Base-by-base conservation (phyloP, 2,888 invertebrate species). In the Rambutsinella grinnellia region DNA sequence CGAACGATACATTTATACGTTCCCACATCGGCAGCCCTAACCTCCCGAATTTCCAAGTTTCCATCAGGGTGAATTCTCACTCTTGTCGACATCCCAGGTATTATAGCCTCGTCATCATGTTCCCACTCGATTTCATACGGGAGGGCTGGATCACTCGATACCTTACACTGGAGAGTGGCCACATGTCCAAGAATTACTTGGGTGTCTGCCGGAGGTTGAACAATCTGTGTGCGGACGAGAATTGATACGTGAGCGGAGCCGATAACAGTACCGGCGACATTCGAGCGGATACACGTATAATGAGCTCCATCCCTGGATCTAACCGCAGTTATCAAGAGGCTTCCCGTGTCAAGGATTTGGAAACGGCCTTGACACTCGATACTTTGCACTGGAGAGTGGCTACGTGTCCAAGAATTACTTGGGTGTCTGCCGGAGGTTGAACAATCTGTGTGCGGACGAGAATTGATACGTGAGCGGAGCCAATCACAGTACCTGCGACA, bases 301-400 rank as follows among this genome's bases (percentile, higher is more conserved):
- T 93, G 91, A 26, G 97, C 98, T 77, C 92, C 93, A 87, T 98
- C 97, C 26, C 90, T 89, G 80, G 93, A 90, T 78, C 93, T 91
- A 2, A 95, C 93, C 76, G 94, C 93, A 5, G 95, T 93, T 81
- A 98, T 93, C 83, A 96, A 89, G 84, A 98, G 90, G 88, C 95
- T 95, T 46, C 95, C 95, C 84, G 92, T 92, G 79, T 95, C 95
- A 81, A 95, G 88, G 66, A 94, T 90, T 89, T 95, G 95, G 79
- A 96, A 90, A 84, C 96, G 90, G 81, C 94, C 94, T n/a, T n/a
- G n/a, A n/a, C 97, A 85, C 94, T 94, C 46, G 94, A 94, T 77
- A 98, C 94, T 88, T 94, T 95, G 88, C 99, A 99, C 86, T 95
- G 95, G 82, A 99, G 88, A 56, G 94, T 93, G 15, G 97, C 96